These are phyloP conservation scores for Oophaga pumilio DNA, from an alignment of 2,113 vertebrate species.

Conservation along the genomic window DNA sequence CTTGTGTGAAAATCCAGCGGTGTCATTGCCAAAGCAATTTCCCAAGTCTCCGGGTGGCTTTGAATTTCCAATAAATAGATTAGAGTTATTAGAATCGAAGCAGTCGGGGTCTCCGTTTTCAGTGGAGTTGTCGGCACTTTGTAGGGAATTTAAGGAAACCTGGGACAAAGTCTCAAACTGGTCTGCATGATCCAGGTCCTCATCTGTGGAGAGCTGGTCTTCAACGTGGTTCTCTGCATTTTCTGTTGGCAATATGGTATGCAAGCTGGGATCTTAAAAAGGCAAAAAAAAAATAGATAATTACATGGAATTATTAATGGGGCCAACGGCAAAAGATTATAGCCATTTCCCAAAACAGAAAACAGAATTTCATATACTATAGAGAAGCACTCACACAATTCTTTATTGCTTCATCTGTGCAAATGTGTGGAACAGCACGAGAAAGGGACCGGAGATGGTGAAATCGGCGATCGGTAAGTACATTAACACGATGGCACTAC, in stretches of 20 bases:
- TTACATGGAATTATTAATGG: too few relatives aligned
- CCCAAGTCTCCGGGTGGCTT: slow-evolving; percentile 70
- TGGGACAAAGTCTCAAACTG: slow-evolving; percentile 69
- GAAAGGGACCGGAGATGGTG: too few relatives aligned
- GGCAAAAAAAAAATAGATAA: not conserved
- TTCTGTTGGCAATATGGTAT: slow-evolving; percentile 68
- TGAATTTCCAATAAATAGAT: slow-evolving; percentile 69
- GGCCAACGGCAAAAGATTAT: too few relatives aligned
- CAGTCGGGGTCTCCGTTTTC: slow-evolving; percentile 66
- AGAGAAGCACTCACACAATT: too few relatives aligned
- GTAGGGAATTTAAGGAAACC: slow-evolving; percentile 69
- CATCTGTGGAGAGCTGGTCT: slow-evolving; percentile 73
- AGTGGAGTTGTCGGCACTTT: slow-evolving; percentile 68
- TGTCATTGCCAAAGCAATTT: slow-evolving; percentile 66
- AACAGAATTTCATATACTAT: too few relatives aligned
- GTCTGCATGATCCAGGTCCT: slow-evolving; percentile 63
- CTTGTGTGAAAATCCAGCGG: slow-evolving; percentile 74
- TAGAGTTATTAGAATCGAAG: slow-evolving; percentile 71
- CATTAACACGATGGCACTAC: too few relatives aligned
- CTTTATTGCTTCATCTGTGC: too few relatives aligned
- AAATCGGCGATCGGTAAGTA: too few relatives aligned
- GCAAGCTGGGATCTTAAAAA: slow-evolving; percentile 72
- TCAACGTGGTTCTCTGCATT: slow-evolving; percentile 82
- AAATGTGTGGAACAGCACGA: too few relatives aligned
- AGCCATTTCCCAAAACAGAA: too few relatives aligned